A percentile compares a stretch with the other conserved stretches of the same genome.
These are phyloP conservation scores for Aleiodes testaceus DNA, from an alignment of 2,888 invertebrate genomes.

Conservation along the genomic window DNA sequence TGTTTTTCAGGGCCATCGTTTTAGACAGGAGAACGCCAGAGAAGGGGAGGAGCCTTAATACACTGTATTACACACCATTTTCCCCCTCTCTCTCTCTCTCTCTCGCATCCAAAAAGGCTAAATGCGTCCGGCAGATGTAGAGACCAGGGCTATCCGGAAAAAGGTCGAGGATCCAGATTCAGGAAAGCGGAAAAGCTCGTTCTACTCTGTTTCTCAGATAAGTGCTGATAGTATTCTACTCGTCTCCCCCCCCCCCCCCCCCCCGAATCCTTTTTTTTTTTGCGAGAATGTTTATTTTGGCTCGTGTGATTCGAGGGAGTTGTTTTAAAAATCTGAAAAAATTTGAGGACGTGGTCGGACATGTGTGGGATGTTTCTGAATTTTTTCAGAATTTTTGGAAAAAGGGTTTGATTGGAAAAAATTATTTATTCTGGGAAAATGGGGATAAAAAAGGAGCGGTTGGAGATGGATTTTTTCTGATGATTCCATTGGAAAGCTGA, in stretches of 20 bases:
- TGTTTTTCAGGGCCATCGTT: neutral
- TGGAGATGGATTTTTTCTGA: neutral
- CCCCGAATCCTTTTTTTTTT: constrained; percentile 16
- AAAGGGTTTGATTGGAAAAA: too few species aligned
- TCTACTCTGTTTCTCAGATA: constrained; percentile 50
- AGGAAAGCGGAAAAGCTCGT: constrained; percentile 49
- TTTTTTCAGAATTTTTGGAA: too few species aligned
- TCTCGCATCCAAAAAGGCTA: neutral
- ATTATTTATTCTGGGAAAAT: neutral
- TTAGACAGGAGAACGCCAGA: neutral
- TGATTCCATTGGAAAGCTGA: neutral
- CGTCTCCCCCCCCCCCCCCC: neutral
- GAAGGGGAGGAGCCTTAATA: neutral
- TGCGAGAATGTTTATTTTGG: neutral
- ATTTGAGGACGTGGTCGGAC: too few species aligned
- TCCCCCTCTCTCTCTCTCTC: neutral
- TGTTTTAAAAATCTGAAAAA: neutral
- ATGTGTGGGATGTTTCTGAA: too few species aligned
- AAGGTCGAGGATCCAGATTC: constrained; percentile 33
- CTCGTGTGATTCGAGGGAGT: too few species aligned
- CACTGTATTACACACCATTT: neutral
- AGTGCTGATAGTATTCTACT: constrained; percentile 45
- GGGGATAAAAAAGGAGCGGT: too few species aligned
- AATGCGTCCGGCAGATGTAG: constrained; percentile 22
- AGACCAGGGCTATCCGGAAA: constrained; percentile 6